Percentiles rank a stretch among this genome's conserved stretches.
Conservation (phyloP, 2,888 invertebrate species). For the Cephus sareptanus region DNA sequence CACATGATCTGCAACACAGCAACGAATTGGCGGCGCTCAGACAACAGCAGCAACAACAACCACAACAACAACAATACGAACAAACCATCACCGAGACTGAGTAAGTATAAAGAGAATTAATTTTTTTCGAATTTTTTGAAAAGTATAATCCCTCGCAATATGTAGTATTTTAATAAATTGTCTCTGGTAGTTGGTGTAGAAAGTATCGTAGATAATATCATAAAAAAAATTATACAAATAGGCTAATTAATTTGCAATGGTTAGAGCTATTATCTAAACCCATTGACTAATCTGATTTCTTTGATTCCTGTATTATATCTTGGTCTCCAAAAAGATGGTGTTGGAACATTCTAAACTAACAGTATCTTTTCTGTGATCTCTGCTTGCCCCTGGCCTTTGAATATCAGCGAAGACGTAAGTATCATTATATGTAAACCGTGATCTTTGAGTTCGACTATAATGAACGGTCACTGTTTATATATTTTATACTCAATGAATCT, state of each 20-base stretch:
- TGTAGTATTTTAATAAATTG: background rate
- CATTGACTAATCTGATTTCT: background rate
- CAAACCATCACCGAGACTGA: conserved; percentile 63
- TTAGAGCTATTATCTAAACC: background rate
- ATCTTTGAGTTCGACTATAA: background rate
- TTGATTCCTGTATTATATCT: conserved; percentile 1
- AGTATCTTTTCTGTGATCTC: conserved; percentile 47
- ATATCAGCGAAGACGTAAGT: conserved; percentile 60
- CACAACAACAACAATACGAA: conserved; percentile 53
- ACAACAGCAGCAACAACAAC: conserved; percentile 49
- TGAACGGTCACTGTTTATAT: background rate
- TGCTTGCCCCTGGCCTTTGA: conserved; percentile 49
- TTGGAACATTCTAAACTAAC: conserved; percentile 49
- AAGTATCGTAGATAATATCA: background rate
- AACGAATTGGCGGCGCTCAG: conserved; percentile 60
- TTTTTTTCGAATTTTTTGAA: background rate
- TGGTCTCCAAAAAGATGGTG: conserved; percentile 35
- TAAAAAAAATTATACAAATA: background rate
- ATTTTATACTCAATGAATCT: background rate
- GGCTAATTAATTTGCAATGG: background rate
- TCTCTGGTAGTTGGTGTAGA: background rate
- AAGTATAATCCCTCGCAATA: background rate
- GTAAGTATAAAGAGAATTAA: conserved; percentile 42
- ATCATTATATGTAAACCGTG: background rate
- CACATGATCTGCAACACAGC: conserved; percentile 59